A percentile compares a stretch with the other conserved stretches of the same genome.
phyloP scores from a whole-genome alignment of 2,113 vertebrate genomes.

The Etheostoma cragini region DNA sequence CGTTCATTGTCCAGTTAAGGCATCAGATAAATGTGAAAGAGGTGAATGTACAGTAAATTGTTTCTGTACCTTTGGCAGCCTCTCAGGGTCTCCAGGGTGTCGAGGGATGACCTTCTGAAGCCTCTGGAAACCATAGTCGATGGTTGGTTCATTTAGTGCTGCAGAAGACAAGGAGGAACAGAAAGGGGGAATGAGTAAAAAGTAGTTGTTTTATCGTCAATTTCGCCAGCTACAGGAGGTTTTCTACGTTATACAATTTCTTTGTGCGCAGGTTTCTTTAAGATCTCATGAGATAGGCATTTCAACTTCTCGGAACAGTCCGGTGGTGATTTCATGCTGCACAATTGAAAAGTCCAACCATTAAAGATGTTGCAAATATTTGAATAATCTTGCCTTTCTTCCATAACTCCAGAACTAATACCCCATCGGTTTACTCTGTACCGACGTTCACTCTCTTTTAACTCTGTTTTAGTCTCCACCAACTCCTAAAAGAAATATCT shows the following conservation, averaged over 20 bases:
- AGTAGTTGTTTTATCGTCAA: neutral
- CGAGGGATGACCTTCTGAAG: constrained; percentile 97
- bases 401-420: neutral
- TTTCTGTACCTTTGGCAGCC: constrained; percentile 91
- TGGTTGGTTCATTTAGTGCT: constrained; percentile 98
- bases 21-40: neutral
- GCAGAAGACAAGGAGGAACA: constrained; percentile 52
- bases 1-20: neutral
- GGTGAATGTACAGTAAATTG: neutral
- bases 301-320: constrained; percentile 2
- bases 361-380: neutral
- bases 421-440: neutral
- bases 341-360: neutral
- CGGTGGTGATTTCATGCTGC: constrained; percentile 10
- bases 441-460: too few relatives aligned
- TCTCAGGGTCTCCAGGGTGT: constrained; percentile 95
- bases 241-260: too few relatives aligned
- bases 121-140: constrained; percentile 97
- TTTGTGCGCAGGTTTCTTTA: neutral
- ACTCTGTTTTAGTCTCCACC: too few relatives aligned
- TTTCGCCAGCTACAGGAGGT: neutral
- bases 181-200: constrained; percentile 27
- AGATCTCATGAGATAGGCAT: neutral
- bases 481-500: too few relatives aligned
- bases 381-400: neutral